These are phyloP conservation scores for Microcebus ravelobensis DNA, from an alignment of 2,113 vertebrate species.

Conservation along the genomic window DNA sequence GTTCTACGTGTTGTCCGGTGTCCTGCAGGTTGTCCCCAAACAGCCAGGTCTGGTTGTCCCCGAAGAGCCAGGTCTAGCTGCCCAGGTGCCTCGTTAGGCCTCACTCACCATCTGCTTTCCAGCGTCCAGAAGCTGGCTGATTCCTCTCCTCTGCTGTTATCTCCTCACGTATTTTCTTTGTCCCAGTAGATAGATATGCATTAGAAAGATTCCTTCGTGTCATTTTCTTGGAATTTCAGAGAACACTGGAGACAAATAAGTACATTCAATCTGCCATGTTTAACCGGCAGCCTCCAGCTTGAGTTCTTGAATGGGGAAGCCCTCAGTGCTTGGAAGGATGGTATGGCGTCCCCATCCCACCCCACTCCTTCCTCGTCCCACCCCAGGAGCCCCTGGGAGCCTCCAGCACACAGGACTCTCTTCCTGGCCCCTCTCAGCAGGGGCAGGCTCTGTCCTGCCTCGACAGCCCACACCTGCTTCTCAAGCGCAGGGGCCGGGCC, in stretches of 20 bases:
- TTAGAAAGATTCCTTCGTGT: not conserved
- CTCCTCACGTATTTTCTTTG: not conserved
- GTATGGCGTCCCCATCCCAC: too few species aligned
- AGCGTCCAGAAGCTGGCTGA: not conserved
- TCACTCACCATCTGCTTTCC: not conserved
- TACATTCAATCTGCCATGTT: not conserved
- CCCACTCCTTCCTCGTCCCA: not conserved
- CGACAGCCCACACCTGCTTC: not conserved
- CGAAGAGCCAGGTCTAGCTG: not conserved
- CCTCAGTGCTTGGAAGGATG: not conserved
- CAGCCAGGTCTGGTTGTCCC: not conserved
- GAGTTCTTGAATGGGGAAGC: not conserved
- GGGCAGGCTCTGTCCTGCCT: not conserved
- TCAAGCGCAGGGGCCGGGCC: not conserved
- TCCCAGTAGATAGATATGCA: not conserved
- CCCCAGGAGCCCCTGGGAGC: not conserved
- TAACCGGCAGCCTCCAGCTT: not conserved
- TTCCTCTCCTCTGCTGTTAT: not conserved
- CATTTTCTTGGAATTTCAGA: not conserved
- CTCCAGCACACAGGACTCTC: not conserved
- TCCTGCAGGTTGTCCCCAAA: not conserved
- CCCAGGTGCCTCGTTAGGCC: not conserved
- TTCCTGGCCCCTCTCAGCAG: not conserved
- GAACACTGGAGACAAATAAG: not conserved
- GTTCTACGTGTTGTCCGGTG: not conserved